These are phyloP conservation scores for Aphaenogaster floridana DNA, from an alignment of 1,140 invertebrate genomes.

Conservation along the genomic window DNA sequence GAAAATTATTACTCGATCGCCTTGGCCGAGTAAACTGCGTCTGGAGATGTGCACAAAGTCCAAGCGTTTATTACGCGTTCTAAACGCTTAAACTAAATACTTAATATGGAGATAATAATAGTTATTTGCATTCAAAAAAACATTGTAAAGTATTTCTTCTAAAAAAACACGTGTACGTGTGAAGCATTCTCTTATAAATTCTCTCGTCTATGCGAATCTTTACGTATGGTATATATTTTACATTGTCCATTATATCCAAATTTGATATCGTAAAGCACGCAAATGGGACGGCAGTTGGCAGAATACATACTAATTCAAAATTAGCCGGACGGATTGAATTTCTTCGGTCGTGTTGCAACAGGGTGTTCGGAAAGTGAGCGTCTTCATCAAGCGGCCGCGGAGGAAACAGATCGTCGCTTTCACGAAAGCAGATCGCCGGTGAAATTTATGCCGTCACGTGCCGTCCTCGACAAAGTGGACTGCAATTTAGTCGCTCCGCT, in stretches of 20 bases:
- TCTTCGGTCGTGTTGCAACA: constrained; percentile 36
- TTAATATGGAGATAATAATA: neutral
- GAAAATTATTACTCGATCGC: constrained; percentile 1
- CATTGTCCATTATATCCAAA: constrained; percentile 8
- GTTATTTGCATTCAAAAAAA: neutral
- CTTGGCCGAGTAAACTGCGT: neutral
- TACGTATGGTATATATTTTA: neutral
- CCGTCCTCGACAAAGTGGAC: constrained; percentile 59
- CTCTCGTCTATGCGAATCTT: neutral
- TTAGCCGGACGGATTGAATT: constrained; percentile 58
- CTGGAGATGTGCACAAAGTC: constrained; percentile 13
- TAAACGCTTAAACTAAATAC: neutral
- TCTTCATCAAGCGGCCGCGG: constrained; percentile 19
- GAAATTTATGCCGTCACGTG: constrained; percentile 69
- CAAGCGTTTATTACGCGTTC: neutral
- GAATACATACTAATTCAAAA: constrained; percentile 23
- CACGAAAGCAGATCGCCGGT: constrained; percentile 57
- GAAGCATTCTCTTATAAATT: neutral
- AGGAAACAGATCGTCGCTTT: constrained; percentile 52
- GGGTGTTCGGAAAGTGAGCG: constrained; percentile 32
- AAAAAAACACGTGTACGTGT: neutral
- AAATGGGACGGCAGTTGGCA: constrained; percentile 30
- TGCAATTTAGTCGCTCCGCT: constrained; percentile 54
- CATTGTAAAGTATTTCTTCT: neutral
- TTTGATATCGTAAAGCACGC: constrained; percentile 13